A percentile compares a stretch with the other conserved stretches of the same genome.
Evolutionary conservation across 2,888 invertebrate species (phyloP).

Genomic region (Portevinia maculata): DNA sequence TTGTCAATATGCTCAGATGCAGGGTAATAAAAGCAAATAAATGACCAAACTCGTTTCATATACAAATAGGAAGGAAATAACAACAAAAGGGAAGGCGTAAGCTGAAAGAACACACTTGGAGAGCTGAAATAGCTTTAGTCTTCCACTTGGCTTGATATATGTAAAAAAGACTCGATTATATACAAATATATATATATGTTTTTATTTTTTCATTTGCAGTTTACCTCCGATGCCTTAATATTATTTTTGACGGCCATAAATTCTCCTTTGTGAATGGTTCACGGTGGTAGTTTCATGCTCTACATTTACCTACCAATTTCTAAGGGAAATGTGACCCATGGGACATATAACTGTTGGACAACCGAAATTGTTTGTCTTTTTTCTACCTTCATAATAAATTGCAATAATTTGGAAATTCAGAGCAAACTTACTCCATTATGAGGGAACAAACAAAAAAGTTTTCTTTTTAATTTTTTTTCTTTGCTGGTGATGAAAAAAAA

Average conservation of each 20-base stretch:
- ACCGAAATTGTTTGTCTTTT: constrained; percentile 68
- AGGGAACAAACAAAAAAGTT: constrained; percentile 10
- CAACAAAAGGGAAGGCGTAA: constrained; percentile 18
- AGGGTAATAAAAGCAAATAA: constrained; percentile 62
- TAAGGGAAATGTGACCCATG: constrained; percentile 57
- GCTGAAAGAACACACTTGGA: constrained; percentile 25
- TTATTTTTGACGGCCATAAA: constrained; percentile 66
- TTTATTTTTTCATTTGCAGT: constrained; percentile 21
- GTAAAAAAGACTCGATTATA: neutral
- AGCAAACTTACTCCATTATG: constrained; percentile 58
- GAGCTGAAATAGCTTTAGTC: constrained; percentile 16
- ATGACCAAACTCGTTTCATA: constrained; percentile 24
- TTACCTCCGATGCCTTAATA: constrained; percentile 41
- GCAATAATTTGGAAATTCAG: constrained; percentile 63
- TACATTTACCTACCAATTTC: constrained; percentile 50
- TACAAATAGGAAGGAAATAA: neutral
- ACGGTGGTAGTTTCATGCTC: constrained; percentile 17
- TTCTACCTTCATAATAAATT: constrained; percentile 65
- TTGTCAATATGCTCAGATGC: constrained; percentile 54
- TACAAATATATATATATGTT: neutral
- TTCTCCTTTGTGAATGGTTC: constrained; percentile 53
- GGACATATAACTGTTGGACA: constrained; percentile 71
- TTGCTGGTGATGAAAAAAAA: constrained; percentile 1
- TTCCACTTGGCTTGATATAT: constrained; percentile 15
- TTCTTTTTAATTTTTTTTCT: constrained; percentile 1